phyloP scores from a whole-genome alignment of 2,888 invertebrate genomes.

The Poecilus cupreus region DNA sequence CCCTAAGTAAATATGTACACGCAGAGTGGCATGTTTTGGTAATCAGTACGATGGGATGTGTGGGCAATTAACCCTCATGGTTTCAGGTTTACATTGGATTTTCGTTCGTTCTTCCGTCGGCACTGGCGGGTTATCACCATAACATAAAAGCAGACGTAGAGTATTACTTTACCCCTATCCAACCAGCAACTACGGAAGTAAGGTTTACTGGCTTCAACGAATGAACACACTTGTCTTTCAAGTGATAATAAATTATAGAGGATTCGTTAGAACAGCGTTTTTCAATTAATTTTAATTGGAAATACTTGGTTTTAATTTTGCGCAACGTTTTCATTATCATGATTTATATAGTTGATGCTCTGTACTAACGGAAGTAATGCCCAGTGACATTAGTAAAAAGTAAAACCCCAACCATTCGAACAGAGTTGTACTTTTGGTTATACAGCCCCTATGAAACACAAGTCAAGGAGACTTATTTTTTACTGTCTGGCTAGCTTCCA shows the following conservation, averaged over 20 bases:
- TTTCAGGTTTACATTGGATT: neutral
- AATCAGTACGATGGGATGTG: neutral
- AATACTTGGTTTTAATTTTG: neutral
- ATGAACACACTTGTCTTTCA: neutral
- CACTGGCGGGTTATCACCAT: neutral
- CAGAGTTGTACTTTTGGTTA: no score
- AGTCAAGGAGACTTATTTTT: no score
- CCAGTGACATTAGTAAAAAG: no score
- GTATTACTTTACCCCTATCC: neutral
- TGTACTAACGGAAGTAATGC: no score
- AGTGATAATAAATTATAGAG: neutral
- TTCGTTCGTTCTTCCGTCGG: neutral
- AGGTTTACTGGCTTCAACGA: constrained; percentile 11
- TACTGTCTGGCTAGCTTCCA: neutral
- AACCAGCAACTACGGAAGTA: neutral
- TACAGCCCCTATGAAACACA: no score
- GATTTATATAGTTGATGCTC: no score
- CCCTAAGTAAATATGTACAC: no score
- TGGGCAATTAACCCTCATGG: neutral
- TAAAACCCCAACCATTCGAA: no score
- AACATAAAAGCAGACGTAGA: neutral
- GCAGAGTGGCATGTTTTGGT: neutral
- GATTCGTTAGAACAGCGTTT: neutral
- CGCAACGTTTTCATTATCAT: neutral
- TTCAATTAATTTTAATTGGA: neutral